Evolutionary conservation across 2,888 invertebrate genomes (phyloP).

Genomic region (Synergus umbraculus): DNA sequence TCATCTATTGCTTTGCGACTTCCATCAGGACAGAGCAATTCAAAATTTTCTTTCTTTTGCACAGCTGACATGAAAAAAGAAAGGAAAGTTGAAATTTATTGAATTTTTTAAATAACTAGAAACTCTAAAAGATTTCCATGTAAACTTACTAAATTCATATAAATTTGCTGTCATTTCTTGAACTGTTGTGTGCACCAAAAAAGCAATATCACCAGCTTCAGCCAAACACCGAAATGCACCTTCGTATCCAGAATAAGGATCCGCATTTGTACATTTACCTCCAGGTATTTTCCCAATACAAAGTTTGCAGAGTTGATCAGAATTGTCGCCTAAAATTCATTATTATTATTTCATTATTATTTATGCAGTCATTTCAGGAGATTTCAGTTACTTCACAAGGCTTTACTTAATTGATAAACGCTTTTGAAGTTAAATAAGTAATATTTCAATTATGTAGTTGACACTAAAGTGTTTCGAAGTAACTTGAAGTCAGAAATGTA

Average conservation of each 20-base stretch:
- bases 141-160: conserved; percentile 80
- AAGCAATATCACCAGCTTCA: conserved; percentile 93
- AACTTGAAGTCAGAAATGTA: too few species aligned
- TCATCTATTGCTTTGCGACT: conserved; percentile 83
- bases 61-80: conserved; percentile 45
- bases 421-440: background rate
- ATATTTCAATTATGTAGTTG: too few species aligned
- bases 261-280: conserved; percentile 88
- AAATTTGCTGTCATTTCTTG: conserved; percentile 83
- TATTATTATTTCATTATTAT: background rate
- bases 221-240: conserved; percentile 94
- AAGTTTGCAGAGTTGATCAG: conserved; percentile 86
- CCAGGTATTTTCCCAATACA: conserved; percentile 90
- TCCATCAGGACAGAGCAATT: conserved; percentile 90
- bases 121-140: conserved; percentile 18
- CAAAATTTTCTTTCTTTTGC: conserved; percentile 85
- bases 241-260: conserved; percentile 94
- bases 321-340: conserved; percentile 82
- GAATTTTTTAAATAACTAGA: conserved; percentile 26
- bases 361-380: background rate
- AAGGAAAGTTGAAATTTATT: background rate
- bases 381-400: too few species aligned
- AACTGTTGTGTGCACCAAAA: conserved; percentile 91
- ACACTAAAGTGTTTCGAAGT: too few species aligned
- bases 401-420: background rate